Evolutionary conservation across 2,888 invertebrate genomes (phyloP).

Genomic region (Drosophila differens): DNA sequence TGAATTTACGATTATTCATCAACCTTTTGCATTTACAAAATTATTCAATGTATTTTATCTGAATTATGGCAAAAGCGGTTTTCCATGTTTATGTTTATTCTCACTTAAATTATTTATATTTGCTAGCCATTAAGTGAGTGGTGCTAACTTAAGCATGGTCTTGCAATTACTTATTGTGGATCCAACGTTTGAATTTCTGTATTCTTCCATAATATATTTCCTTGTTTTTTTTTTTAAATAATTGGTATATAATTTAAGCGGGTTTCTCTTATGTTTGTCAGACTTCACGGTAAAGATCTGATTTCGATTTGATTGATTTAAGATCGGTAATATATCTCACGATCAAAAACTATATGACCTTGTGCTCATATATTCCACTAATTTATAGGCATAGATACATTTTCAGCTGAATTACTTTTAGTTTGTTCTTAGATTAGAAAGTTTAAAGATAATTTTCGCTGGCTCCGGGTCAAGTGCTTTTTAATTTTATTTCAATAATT

Average conservation of each 20-base stretch:
- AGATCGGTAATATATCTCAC: neutral
- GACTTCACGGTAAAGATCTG: neutral
- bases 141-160: conserved; percentile 7
- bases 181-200: neutral
- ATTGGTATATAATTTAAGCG: neutral
- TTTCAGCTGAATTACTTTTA: neutral
- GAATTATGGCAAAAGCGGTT: conserved; percentile 26
- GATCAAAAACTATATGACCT: neutral
- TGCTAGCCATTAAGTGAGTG: conserved; percentile 5
- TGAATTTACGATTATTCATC: conserved; percentile 44
- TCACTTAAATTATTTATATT: conserved; percentile 38
- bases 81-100: conserved; percentile 27
- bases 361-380: neutral
- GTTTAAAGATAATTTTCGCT: neutral
- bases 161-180: neutral
- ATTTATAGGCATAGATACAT: neutral
- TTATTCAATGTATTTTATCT: conserved; percentile 37
- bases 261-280: neutral
- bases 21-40: conserved; percentile 30
- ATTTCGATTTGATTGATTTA: neutral
- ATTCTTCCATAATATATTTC: neutral
- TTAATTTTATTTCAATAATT: neutral
- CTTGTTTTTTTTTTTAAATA: neutral
- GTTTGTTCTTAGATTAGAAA: neutral
- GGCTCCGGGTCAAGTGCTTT: neutral